Evolutionary conservation across 1,140 invertebrate genomes (phyloP).

Genomic region (Eumeta japonica): DNA sequence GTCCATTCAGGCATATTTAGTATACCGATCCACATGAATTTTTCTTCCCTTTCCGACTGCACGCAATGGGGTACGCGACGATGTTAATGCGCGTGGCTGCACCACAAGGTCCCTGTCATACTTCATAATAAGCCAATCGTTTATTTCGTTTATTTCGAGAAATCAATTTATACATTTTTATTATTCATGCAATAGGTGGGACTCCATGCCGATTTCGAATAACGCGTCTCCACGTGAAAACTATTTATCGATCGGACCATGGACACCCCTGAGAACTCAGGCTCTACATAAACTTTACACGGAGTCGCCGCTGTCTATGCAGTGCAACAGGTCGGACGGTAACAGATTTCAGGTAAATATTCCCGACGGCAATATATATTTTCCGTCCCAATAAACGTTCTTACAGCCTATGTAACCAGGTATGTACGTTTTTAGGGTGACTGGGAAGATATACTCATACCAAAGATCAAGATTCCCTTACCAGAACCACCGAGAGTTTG

Average conservation of each 20-base stretch:
- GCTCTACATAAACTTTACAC: slow-evolving; percentile 77
- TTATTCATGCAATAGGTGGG: slow-evolving; percentile 61
- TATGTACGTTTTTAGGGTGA: slow-evolving; percentile 33
- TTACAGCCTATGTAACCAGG: neutral
- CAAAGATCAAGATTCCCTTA: slow-evolving; percentile 29
- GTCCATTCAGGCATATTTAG: too few species aligned
- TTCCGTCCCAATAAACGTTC: too few species aligned
- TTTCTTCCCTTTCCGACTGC: too few species aligned
- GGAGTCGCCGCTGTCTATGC: slow-evolving; percentile 89
- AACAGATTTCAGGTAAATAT: slow-evolving; percentile 66
- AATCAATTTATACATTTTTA: slow-evolving; percentile 4
- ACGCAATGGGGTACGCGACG: too few species aligned
- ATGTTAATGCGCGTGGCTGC: too few species aligned
- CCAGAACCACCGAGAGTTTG: slow-evolving; percentile 22
- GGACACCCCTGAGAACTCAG: slow-evolving; percentile 74
- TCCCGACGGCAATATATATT: too few species aligned
- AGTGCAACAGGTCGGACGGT: slow-evolving; percentile 90
- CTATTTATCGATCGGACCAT: slow-evolving; percentile 75
- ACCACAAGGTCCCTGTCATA: too few species aligned
- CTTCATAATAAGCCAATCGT: too few species aligned
- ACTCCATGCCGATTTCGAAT: slow-evolving; percentile 62
- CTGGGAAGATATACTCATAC: slow-evolving; percentile 39
- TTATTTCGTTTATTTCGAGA: slow-evolving; percentile 7
- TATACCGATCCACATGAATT: too few species aligned
- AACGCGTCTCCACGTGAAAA: slow-evolving; percentile 64